phyloP scores from a whole-genome alignment of 2,113 vertebrate genomes.

The Rhabdomys dilectus region DNA sequence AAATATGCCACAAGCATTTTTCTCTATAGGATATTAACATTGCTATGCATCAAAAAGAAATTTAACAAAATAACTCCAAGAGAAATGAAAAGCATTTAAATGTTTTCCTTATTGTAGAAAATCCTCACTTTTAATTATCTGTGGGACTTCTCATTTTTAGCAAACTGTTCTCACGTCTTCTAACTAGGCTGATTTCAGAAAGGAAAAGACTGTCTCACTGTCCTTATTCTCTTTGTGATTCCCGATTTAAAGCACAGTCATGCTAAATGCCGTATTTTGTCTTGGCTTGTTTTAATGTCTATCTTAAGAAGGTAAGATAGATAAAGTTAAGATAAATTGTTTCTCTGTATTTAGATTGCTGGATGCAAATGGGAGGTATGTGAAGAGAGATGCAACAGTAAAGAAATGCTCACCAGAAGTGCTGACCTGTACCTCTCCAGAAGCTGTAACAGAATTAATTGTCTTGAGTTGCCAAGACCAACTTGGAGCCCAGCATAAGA shows the following conservation, averaged over 20 bases:
- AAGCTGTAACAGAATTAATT: neutral
- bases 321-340: neutral
- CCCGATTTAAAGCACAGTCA: neutral
- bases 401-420: neutral
- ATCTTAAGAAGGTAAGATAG: neutral
- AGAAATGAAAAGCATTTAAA: constrained; percentile 74
- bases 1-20: constrained; percentile 76
- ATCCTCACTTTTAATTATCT: neutral
- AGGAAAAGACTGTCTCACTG: neutral
- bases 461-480: neutral
- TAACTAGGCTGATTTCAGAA: neutral
- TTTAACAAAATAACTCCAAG: constrained; percentile 65
- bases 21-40: constrained; percentile 79
- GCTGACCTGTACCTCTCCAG: neutral
- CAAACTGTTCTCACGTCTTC: neutral
- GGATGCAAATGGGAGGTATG: neutral
- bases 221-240: neutral
- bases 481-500: neutral
- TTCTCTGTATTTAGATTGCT: neutral
- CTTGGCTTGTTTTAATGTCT: neutral
- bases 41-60: constrained; percentile 73
- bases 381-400: neutral
- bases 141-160: neutral
- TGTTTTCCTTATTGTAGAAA: constrained; percentile 39
- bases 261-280: neutral